A percentile compares a stretch with the other conserved stretches of the same genome.
Evolutionary conservation across 2,113 vertebrate genomes (phyloP).

Genomic region (Aegypius monachus): DNA sequence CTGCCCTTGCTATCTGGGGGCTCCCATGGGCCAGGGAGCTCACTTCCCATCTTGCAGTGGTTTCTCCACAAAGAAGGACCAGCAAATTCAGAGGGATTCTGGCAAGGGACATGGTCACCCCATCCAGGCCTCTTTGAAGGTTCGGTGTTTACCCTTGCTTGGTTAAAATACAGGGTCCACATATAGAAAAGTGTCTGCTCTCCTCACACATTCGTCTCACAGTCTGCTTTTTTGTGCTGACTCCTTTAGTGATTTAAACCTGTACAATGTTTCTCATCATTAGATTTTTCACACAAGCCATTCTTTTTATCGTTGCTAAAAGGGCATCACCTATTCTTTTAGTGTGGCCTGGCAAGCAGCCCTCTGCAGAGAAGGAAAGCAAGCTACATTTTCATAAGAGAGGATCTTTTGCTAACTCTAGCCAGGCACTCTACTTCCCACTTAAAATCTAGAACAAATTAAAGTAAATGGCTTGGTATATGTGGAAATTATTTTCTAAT

Average conservation of each 20-base stretch:
- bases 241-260: background rate
- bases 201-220: background rate
- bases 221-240: background rate
- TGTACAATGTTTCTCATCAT: background rate
- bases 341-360: background rate
- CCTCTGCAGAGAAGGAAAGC: background rate
- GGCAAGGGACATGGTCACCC: background rate
- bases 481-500: slow-evolving; percentile 33
- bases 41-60: background rate
- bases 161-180: background rate
- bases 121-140: background rate
- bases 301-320: background rate
- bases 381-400: background rate
- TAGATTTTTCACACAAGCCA: background rate
- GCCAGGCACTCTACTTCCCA: background rate
- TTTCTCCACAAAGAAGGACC: background rate
- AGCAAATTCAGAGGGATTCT: background rate
- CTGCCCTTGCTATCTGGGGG: background rate
- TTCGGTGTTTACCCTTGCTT: background rate
- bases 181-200: background rate
- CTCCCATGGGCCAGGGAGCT: background rate
- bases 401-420: background rate
- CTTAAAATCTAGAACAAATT: slow-evolving; percentile 23
- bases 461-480: background rate
- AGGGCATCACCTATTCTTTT: background rate